Base-by-base conservation (phyloP, 2,888 invertebrate species). In the Sacculina carcini region DNA sequence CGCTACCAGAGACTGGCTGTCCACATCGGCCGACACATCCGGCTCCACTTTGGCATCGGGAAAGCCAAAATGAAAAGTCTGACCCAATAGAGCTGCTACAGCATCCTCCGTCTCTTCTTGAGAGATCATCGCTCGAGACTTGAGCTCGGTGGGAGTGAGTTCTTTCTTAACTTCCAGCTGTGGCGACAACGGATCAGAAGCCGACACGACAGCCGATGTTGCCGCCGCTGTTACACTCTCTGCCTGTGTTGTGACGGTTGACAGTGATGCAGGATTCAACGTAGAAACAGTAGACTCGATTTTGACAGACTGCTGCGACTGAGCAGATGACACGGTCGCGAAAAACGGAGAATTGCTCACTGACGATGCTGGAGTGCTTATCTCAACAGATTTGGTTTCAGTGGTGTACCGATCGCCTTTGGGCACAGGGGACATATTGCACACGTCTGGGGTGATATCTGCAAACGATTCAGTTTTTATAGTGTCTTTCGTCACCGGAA, bases 81-180 rank as follows among this genome's bases (percentile, higher is more conserved):
- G 85, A 26, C 82, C 84, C 51, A 87, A 66, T 28, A 87, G 67
- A 1, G 86, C 85, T 9, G 85, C 85, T 0, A 87, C 86, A 0
- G 87, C 87, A 64, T 85, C 85, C 65, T 83, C 86, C 0, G 86
- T 87, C 67, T 87, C 86, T 67, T 86, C 86, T 65, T 86, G 86
- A 0, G 85, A 86, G 60, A 86, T 86, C 1, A 80, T 71, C 10
- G 79, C 80, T 47, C 83, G 72, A 0, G 79, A 79, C 61, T 82
- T 83, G 60, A 82, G 82, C 55, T 80, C 79, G 1, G 53, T 54
- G 23, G 48, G 36, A 10, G 65, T 56, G 61, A 75, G 75, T 49
- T 74, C 73, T 9, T 73, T 72, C 3, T 67, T 58, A 58, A 72
- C 34, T 32, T 52, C 48, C 73, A 12, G 67, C 65, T 51, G 62